Evolutionary conservation across 2,888 invertebrate genomes (phyloP).

Genomic region (Neoascia interrupta): DNA sequence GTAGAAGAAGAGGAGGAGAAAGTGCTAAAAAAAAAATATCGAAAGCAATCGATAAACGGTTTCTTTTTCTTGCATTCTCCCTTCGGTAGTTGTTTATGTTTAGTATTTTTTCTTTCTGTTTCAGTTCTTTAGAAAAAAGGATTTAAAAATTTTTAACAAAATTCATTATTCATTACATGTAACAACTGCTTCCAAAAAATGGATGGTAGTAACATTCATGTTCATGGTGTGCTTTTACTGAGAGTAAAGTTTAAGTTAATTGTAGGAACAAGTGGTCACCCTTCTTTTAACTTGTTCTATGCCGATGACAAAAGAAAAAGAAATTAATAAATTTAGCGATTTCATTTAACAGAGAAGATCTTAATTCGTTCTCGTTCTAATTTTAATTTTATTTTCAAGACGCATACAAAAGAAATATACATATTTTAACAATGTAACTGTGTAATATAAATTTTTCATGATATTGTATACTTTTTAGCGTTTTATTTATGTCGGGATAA

Average conservation of each 20-base stretch:
- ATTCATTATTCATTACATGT: too few species aligned
- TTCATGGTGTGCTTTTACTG: too few species aligned
- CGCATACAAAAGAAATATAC: neutral
- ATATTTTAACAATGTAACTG: neutral
- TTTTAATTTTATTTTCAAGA: too few species aligned
- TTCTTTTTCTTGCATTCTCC: neutral
- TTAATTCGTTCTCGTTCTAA: too few species aligned
- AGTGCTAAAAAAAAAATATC: too few species aligned
- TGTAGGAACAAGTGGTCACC: neutral
- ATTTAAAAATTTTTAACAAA: neutral
- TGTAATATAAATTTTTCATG: too few species aligned
- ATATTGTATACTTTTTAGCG: too few species aligned
- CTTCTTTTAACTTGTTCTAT: neutral
- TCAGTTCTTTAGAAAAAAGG: constrained; percentile 15
- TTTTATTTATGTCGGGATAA: neutral
- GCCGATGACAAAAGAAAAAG: neutral
- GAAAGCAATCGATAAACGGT: constrained; percentile 12
- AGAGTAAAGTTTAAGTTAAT: neutral
- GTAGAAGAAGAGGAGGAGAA: neutral
- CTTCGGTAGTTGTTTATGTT: constrained; percentile 12
- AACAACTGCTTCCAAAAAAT: too few species aligned
- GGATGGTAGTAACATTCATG: too few species aligned
- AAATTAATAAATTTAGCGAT: neutral
- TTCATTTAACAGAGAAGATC: neutral
- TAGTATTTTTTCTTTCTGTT: constrained; percentile 24